Conservation (phyloP, 1,140 invertebrate species). For the Drosophila eugracilis region DNA sequence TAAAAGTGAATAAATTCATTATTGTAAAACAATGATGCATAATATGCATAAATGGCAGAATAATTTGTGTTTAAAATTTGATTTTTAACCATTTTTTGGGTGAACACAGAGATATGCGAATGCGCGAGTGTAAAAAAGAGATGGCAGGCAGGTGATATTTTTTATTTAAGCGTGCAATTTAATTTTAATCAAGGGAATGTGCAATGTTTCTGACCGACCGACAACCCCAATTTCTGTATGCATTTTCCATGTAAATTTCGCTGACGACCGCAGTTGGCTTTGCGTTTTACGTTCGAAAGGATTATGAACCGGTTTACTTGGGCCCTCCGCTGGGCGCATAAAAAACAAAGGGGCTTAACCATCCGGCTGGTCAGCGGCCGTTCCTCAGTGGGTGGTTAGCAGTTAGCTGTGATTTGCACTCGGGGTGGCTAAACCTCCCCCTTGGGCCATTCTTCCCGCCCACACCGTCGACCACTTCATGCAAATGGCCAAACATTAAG, state of each 20-base stretch:
- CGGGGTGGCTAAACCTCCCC: conserved; percentile 23
- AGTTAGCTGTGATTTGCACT: conserved; percentile 44
- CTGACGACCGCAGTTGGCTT: conserved; percentile 46
- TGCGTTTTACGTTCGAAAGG: conserved; percentile 56
- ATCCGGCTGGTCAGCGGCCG: conserved; percentile 43
- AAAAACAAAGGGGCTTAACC: conserved; percentile 36
- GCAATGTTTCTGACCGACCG: conserved; percentile 15
- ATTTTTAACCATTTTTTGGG: too few species aligned
- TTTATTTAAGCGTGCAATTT: conserved; percentile 1
- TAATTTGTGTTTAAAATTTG: too few species aligned
- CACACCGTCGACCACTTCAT: conserved; percentile 40
- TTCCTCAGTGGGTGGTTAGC: conserved; percentile 31
- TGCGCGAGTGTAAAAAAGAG: too few species aligned
- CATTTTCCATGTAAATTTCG: conserved; percentile 20
- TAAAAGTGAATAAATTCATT: too few species aligned
- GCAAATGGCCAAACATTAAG: conserved; percentile 64
- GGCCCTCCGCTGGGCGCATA: conserved; percentile 16
- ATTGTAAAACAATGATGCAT: too few species aligned
- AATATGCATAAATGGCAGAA: too few species aligned
- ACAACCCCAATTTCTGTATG: conserved; percentile 34
- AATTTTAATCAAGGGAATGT: conserved; percentile 8
- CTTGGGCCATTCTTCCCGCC: background rate
- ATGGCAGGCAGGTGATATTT: too few species aligned
- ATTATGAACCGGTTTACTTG: conserved; percentile 51
- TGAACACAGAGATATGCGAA: too few species aligned